Evolutionary conservation across 1,140 invertebrate genomes (phyloP), one percentile per base, ranked within the genome.

Genomic region (Lasaia peninsularis): DNA sequence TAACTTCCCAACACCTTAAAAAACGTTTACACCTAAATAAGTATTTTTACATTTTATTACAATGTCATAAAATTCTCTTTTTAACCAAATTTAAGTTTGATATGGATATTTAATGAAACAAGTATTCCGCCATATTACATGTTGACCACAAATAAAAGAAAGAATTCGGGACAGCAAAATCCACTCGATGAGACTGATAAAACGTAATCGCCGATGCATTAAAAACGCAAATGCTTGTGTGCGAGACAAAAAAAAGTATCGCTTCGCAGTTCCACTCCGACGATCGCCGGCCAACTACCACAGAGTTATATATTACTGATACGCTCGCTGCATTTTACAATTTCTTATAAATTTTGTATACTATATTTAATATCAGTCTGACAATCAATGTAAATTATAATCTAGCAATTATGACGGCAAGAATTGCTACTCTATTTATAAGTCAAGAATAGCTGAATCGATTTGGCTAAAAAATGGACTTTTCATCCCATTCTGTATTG

Each of bases 201-300:
- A 82, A 81, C 71, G 73, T 75, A 83, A 83, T 84, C 80, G 75
- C 71, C 80, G 78, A 80, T 84, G 78, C 78, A 73, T 80, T 75
- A 80, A 75, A 78, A 80, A 76, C 68, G 70, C 77, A 75, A 81
- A 71, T 69, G 68, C 78, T 78, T 82, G 79, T 73, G 79, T 54
- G 75, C 75, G 78, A 82, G 65, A 75, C 73, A 81, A 84, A 82
- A 49, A 82, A 84, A 84, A 71, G 74, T 78, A 84, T 78, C 75
- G 73, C 77, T 78, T 84, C 71, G 62, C 79, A 65, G 75, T 84
- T 78, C 75, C 80, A 77, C 75, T 81, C 80, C 78, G 74, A 74
- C 78, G 79, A 78, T 76, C 70, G 40, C 40, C n/a, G 5, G 18
- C 40, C 16, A 40, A 44, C 37, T 44, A 10, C 24, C 24, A 28